These are phyloP conservation scores for Xestia sexstrigata DNA, from an alignment of 2,888 invertebrate genomes.

Conservation along the genomic window DNA sequence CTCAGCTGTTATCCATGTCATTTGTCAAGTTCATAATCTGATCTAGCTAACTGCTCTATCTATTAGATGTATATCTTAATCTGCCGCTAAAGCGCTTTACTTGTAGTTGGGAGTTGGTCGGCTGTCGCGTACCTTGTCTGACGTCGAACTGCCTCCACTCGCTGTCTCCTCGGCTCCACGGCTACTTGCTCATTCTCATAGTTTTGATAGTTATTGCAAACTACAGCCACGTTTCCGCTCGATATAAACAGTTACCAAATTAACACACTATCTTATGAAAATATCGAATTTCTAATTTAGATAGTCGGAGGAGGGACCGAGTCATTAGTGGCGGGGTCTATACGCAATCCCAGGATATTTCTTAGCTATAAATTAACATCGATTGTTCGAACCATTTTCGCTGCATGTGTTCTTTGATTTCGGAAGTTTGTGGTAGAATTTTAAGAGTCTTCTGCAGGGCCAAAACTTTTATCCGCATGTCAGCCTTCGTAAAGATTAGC, in stretches of 20 bases:
- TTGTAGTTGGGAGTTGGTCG: constrained; percentile 59
- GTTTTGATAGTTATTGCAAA: constrained; percentile 72
- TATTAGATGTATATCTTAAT: constrained; percentile 60
- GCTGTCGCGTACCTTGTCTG: constrained; percentile 61
- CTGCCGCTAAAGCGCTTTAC: constrained; percentile 66
- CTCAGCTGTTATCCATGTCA: constrained; percentile 45
- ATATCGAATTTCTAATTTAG: constrained; percentile 70
- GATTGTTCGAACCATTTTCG: constrained; percentile 55
- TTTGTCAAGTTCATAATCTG: constrained; percentile 60
- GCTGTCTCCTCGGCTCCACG: constrained; percentile 65
- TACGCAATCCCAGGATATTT: constrained; percentile 61
- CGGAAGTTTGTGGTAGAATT: constrained; percentile 47
- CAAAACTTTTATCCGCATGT: constrained; percentile 73
- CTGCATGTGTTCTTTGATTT: constrained; percentile 38
- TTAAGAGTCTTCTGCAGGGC: constrained; percentile 47
- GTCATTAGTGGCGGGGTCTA: constrained; percentile 60
- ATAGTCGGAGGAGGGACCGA: constrained; percentile 60
- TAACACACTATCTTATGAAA: constrained; percentile 68
- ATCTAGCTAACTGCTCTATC: constrained; percentile 53
- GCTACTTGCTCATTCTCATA: constrained; percentile 70
- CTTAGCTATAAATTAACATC: constrained; percentile 58
- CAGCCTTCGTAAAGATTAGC: constrained; percentile 79
- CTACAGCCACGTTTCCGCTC: constrained; percentile 59
- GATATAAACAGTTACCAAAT: constrained; percentile 66
- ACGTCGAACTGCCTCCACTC: constrained; percentile 71